These are phyloP conservation scores for Drosophila miranda DNA, from an alignment of 1,140 invertebrate genomes.

Conservation along the genomic window DNA sequence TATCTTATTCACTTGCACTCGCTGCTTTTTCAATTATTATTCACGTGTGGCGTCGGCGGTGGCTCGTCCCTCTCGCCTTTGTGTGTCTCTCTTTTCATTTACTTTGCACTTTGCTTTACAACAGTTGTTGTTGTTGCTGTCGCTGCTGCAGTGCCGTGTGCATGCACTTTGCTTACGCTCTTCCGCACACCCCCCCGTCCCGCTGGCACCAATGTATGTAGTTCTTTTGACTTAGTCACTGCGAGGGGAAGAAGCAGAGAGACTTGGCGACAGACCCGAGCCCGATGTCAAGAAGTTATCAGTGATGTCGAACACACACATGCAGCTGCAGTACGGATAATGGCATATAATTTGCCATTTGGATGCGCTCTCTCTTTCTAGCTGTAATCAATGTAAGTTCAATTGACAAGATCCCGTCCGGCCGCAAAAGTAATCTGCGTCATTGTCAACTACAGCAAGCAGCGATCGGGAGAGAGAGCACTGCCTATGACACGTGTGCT, in stretches of 20 bases:
- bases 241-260: too few species aligned
- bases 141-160: slow-evolving; percentile 23
- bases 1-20: too few species aligned
- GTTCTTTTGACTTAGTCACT: background rate
- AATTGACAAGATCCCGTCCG: slow-evolving; percentile 48
- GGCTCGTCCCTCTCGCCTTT: slow-evolving; percentile 27
- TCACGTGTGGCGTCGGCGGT: slow-evolving; percentile 39
- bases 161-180: slow-evolving; percentile 37
- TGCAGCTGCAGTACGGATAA: background rate
- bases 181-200: slow-evolving; percentile 2
- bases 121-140: slow-evolving; percentile 24
- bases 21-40: slow-evolving; percentile 52
- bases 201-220: slow-evolving; percentile 30
- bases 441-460: slow-evolving; percentile 39
- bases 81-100: slow-evolving; percentile 40
- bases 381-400: slow-evolving; percentile 66
- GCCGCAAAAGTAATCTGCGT: slow-evolving; percentile 46
- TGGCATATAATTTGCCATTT: slow-evolving; percentile 9
- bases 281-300: slow-evolving; percentile 73
- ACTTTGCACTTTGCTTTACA: slow-evolving; percentile 12
- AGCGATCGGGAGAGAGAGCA: slow-evolving; percentile 3
- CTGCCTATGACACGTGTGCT: slow-evolving; percentile 46
- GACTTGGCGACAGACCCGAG: slow-evolving; percentile 5
- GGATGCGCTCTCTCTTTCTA: slow-evolving; percentile 18
- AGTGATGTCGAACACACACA: slow-evolving; percentile 11